Evolutionary conservation across 2,113 vertebrate genomes (phyloP).

Genomic region (Orthonyx spaldingii): DNA sequence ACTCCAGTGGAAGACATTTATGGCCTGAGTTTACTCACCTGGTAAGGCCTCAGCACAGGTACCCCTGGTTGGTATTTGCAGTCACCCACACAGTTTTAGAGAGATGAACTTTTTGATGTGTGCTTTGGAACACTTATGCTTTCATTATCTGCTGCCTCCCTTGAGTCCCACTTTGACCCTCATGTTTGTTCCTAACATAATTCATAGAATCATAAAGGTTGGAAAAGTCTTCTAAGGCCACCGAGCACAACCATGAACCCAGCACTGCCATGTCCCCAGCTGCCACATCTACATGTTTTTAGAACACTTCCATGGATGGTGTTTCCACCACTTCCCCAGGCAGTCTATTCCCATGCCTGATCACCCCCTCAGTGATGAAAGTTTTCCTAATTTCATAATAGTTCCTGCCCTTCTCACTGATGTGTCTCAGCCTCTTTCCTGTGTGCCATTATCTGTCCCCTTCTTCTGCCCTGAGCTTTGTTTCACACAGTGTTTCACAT

Average conservation of each 20-base stretch:
- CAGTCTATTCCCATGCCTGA: background rate
- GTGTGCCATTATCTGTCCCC: background rate
- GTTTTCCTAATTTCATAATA: background rate
- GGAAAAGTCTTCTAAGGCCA: background rate
- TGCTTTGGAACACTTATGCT: background rate
- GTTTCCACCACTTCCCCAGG: background rate
- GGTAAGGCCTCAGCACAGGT: conserved; percentile 43
- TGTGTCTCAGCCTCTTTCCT: background rate
- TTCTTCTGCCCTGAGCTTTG: background rate
- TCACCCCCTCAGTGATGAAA: background rate
- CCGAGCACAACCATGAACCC: background rate
- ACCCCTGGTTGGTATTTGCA: background rate
- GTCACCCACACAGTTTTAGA: accelerated
- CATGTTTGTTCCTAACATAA: background rate
- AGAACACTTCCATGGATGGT: background rate
- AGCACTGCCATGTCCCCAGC: background rate
- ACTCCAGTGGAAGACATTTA: conserved; percentile 6
- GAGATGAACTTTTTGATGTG: background rate
- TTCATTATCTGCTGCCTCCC: background rate
- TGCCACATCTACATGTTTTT: background rate
- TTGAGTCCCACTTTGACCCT: background rate
- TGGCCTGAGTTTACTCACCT: conserved; percentile 15
- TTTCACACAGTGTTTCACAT: accelerated
- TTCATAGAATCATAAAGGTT: background rate
- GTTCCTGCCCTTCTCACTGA: background rate